Base-by-base conservation (phyloP, 1,140 invertebrate species). In the Drosophila azteca region DNA sequence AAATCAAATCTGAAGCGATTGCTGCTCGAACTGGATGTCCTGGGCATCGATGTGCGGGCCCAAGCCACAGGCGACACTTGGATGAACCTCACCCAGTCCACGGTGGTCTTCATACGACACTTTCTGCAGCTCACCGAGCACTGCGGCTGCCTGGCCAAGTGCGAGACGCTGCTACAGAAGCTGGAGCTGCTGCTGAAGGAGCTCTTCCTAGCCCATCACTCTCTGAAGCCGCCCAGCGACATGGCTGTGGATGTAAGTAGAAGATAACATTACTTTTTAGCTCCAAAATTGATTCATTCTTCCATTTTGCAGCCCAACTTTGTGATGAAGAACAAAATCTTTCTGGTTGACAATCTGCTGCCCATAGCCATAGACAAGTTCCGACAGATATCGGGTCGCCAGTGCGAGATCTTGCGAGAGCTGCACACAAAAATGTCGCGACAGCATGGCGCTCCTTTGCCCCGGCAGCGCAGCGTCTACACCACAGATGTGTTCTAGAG, bases 1-100 rank as follows among this genome's bases (percentile, higher is more conserved):
- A 93, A 85, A 66, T 92, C 93, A 20, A 93, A 93, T 84, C 68
- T 93, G 15, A 89, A 92, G 17, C 93, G 93, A 39, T 63, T 94
- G 0, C 51, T 93, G 9, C 73, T 89, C 0, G 93, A 93, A 71
- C 61, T 94, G 17, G 92, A 93, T 26, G 90, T 90, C n/a, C 64
- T 93, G 59, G 92, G 92, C 41, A 91, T 94, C 31, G 90, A 92
- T 78, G 68, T 92, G 51, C 77, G 79, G 1, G 20, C 74, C 2
- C 90, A 92, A 43, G 66, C 91, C 1, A 92, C 91, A 0, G 91
- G 91, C 17, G 91, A 92, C 26, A 92, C 91, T 6, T 92, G 90
- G 89, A 73, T 92, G 3, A 92, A 92, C 54, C 63, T 92, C 4
- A 92, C 90, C 3, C 91, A 92, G 35, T 91, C 90, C 9, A 92